These are phyloP conservation scores for Tarsius wallacei DNA, from an alignment of 2,797 vertebrate species.

Conservation along the genomic window DNA sequence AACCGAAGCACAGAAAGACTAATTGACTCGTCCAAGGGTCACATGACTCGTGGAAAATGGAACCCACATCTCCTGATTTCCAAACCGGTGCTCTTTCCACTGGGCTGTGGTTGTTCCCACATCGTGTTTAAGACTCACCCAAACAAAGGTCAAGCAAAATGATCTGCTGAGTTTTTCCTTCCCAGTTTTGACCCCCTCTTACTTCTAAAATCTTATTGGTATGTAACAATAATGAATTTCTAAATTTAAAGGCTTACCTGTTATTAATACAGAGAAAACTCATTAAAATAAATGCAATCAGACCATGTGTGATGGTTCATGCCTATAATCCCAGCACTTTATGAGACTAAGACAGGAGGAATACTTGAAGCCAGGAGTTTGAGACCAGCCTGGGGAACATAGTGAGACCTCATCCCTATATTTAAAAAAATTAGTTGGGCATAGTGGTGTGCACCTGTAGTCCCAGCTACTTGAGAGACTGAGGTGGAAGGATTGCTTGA, in stretches of 20 bases:
- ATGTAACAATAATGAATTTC: not conserved
- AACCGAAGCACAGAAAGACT: not conserved
- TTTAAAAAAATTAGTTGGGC: not conserved
- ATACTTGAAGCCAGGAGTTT: too few relatives aligned
- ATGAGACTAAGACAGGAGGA: too few relatives aligned
- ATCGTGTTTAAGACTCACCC: not conserved
- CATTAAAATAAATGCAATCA: not conserved
- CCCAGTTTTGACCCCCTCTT: not conserved
- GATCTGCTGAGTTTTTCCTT: not conserved
- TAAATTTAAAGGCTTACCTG: not conserved
- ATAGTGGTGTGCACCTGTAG: not conserved
- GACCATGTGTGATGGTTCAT: too few relatives aligned
- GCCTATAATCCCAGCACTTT: too few relatives aligned
- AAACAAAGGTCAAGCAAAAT: not conserved
- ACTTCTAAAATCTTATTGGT: not conserved
- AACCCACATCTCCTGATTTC: not conserved
- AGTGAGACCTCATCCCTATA: not conserved
- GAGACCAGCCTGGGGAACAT: not conserved
- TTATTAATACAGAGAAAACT: not conserved
- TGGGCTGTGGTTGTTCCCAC: not conserved
- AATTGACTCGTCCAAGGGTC: not conserved
- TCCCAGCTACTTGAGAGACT: not conserved
- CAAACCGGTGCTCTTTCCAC: not conserved
- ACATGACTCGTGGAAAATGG: not conserved
- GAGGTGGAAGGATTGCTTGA: not conserved